Conservation (phyloP, 2,113 vertebrate species). For the Corynorhinus townsendii region DNA sequence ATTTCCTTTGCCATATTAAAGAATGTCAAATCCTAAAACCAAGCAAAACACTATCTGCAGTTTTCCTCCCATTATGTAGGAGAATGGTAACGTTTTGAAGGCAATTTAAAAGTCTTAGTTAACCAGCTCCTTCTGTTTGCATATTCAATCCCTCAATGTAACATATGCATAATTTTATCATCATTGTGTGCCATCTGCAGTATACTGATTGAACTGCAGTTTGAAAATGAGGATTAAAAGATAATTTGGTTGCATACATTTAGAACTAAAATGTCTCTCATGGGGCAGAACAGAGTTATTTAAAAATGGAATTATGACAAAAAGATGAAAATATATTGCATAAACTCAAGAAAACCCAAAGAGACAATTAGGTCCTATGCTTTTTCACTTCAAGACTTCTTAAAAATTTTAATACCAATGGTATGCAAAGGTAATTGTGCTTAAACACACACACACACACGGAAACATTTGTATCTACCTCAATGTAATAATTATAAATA, state of each 20-base stretch:
- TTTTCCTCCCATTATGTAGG: slow-evolving; percentile 23
- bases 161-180: slow-evolving; percentile 78
- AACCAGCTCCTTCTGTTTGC: slow-evolving; percentile 75
- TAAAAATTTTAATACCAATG: slow-evolving; percentile 50
- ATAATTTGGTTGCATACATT: slow-evolving; percentile 65
- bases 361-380: not conserved
- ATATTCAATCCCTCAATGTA: slow-evolving; percentile 73
- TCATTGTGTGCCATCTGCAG: slow-evolving; percentile 86
- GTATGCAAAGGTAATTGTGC: slow-evolving; percentile 11
- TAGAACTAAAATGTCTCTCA: slow-evolving; percentile 59
- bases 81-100: slow-evolving; percentile 61
- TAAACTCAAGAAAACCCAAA: slow-evolving; percentile 29
- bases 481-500: not conserved
- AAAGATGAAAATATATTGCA: slow-evolving; percentile 69
- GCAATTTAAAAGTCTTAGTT: slow-evolving; percentile 70
- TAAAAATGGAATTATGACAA: slow-evolving; percentile 69
- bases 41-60: slow-evolving; percentile 34
- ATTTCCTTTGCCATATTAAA: not conserved
- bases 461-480: not conserved
- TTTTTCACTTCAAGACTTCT: slow-evolving; percentile 10
- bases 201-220: slow-evolving; percentile 78
- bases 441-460: not conserved
- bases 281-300: slow-evolving; percentile 70
- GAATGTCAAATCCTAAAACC: slow-evolving; percentile 36
- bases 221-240: slow-evolving; percentile 72